Conservation (phyloP, 1,140 invertebrate genomes). For the Protaetia brevitarsis region DNA sequence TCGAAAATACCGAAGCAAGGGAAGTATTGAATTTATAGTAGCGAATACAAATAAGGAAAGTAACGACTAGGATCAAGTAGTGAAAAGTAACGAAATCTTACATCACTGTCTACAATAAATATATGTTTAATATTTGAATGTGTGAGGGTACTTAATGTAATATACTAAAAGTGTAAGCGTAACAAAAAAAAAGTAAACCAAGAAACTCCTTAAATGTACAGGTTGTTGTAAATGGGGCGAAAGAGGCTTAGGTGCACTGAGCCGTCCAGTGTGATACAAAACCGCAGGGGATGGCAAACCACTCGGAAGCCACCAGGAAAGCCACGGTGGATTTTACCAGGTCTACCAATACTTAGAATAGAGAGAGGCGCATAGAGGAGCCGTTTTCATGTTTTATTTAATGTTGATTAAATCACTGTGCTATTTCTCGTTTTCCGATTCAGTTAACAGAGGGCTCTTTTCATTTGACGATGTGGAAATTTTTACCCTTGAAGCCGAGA, state of each 20-base stretch:
- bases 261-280: neutral
- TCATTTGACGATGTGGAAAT: neutral
- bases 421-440: neutral
- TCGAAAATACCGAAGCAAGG: too few relatives aligned
- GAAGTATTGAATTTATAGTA: too few relatives aligned
- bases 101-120: too few relatives aligned
- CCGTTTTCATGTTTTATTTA: constrained; percentile 12
- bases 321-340: constrained; percentile 7
- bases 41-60: too few relatives aligned
- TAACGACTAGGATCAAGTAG: too few relatives aligned
- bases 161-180: too few relatives aligned
- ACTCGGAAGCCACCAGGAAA: neutral
- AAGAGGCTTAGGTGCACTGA: neutral
- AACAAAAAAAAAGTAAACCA: neutral
- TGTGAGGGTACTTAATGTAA: too few relatives aligned
- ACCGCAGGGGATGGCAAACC: neutral
- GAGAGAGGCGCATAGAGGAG: neutral
- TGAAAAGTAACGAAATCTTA: too few relatives aligned
- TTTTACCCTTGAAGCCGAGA: neutral
- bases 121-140: too few relatives aligned
- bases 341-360: neutral
- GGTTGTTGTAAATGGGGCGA: neutral
- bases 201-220: neutral
- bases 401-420: constrained; percentile 14
- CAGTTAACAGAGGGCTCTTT: neutral